A percentile compares a stretch with the other conserved stretches of the same genome.
phyloP scores from a whole-genome alignment of 2,888 invertebrate species.

The Steromphala cineraria region DNA sequence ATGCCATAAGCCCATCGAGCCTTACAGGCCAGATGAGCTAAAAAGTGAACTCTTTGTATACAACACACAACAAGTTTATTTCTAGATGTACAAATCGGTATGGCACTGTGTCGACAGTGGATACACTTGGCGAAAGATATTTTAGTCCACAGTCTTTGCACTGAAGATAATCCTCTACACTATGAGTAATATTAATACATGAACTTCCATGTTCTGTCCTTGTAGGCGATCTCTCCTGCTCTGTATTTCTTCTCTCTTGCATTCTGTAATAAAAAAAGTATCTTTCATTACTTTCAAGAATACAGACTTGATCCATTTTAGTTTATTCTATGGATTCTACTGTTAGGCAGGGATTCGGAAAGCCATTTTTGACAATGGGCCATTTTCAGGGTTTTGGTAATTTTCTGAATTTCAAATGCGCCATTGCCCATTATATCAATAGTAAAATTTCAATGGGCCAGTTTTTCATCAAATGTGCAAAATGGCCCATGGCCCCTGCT shows the following conservation, averaged over 20 bases:
- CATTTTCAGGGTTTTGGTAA: too few species aligned
- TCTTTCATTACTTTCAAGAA: background rate
- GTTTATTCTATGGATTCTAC: too few species aligned
- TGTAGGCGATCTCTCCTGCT: conserved; percentile 54
- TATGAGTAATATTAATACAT: conserved; percentile 32
- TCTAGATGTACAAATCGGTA: background rate
- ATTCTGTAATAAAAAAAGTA: conserved; percentile 38
- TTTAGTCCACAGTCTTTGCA: background rate
- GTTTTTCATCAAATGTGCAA: too few species aligned
- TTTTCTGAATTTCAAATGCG: too few species aligned
- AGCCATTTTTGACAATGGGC: too few species aligned
- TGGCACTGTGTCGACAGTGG: background rate
- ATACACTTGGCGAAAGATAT: background rate
- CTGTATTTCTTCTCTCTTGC: conserved; percentile 44
- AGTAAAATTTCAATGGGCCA: too few species aligned
- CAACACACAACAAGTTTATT: conserved; percentile 4
- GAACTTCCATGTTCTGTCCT: conserved; percentile 54
- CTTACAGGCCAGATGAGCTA: too few species aligned
- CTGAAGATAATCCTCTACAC: background rate
- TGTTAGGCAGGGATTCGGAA: too few species aligned
- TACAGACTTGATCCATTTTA: too few species aligned
- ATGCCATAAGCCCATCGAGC: too few species aligned
- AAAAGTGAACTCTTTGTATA: background rate
- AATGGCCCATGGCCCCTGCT: too few species aligned
- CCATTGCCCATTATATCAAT: too few species aligned